phyloP scores from a whole-genome alignment of 2,113 vertebrate genomes.

The Chloropsis hardwickii region DNA sequence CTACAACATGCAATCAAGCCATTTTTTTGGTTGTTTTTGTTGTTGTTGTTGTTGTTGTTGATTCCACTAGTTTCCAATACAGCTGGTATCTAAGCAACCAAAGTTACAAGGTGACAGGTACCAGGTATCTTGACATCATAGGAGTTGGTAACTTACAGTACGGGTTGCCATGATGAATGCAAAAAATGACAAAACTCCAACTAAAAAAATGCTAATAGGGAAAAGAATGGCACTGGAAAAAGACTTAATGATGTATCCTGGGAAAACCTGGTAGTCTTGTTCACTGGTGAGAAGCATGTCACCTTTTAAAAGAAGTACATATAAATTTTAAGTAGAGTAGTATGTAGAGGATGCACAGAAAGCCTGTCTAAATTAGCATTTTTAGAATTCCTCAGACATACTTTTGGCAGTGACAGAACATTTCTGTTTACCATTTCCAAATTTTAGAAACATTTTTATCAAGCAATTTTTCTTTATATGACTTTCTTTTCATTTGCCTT shows the following conservation, averaged over 20 bases:
- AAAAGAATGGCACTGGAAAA: not conserved
- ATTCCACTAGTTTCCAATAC: not conserved
- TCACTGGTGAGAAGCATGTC: not conserved
- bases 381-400: not conserved
- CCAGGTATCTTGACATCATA: not conserved
- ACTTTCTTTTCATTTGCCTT: not conserved
- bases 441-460: not conserved
- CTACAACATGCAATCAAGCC: not conserved
- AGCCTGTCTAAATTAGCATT: not conserved
- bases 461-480: not conserved
- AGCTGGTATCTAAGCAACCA: not conserved
- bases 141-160: not conserved
- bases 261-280: not conserved
- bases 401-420: not conserved
- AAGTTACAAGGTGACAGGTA: not conserved
- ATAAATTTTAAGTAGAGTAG: not conserved
- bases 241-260: not conserved
- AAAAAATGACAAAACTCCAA: not conserved
- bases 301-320: not conserved
- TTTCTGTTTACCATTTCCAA: not conserved
- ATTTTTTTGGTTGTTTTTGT: not conserved
- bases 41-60: not conserved
- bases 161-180: fast-evolving
- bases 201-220: not conserved
- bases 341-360: not conserved